Evolutionary conservation across 2,797 vertebrate genomes (phyloP).

Genomic region (Phataginus tricuspis): DNA sequence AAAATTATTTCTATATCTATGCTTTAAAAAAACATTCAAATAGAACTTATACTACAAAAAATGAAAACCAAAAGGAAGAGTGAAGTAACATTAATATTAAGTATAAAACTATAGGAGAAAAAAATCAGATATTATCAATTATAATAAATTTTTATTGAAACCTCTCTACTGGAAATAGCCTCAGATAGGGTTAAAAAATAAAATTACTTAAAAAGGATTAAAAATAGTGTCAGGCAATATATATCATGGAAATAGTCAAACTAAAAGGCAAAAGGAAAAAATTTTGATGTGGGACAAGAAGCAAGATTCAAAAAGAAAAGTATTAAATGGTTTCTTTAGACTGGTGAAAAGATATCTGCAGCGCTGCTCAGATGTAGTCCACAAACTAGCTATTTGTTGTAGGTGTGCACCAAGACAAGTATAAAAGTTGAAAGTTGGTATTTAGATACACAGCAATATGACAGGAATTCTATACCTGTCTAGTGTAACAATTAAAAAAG

Average conservation of each 20-base stretch:
- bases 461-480: not conserved
- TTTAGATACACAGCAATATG: not conserved
- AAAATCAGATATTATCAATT: not conserved
- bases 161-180: not conserved
- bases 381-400: not conserved
- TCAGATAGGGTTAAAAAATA: not conserved
- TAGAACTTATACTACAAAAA: not conserved
- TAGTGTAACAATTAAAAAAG: not conserved
- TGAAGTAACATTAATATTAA: not conserved
- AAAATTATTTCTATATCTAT: not conserved
- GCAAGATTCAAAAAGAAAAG: conserved; percentile 9
- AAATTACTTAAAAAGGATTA: conserved; percentile 17
- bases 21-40: not conserved
- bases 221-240: not conserved
- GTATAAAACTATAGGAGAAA: not conserved
- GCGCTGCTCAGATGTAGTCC: not conserved
- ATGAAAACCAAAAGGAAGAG: not conserved
- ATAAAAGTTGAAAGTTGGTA: not conserved
- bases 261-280: not conserved
- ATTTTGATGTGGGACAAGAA: conserved; percentile 6
- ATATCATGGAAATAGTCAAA: not conserved
- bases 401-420: not conserved
- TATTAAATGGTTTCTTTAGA: not conserved
- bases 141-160: conserved; percentile 11
- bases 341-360: not conserved